Base-by-base conservation (phyloP, 2,797 vertebrate species). In the Takifugu rubripes region DNA sequence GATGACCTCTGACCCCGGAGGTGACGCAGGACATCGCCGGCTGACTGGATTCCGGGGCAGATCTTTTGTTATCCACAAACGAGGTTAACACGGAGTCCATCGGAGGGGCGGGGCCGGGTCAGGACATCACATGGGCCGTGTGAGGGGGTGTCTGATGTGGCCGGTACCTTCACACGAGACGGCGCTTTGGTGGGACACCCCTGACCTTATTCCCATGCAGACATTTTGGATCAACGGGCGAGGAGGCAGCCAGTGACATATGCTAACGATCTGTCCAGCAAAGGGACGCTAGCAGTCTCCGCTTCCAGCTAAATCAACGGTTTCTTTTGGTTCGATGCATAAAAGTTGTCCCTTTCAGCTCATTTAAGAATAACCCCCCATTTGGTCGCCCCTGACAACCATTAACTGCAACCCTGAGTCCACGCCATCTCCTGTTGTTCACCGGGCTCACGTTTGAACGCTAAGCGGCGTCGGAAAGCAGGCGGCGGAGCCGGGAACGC, bases 41-140 rank as follows among this genome's bases (percentile, higher is more conserved):
- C 59, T 66, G 74, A 67, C 58, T 65, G 61, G 57, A 66, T 70
- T 83, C 65, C 78, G 70, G 76, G 79, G 81, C 69, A 79, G 25
- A 15, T 25, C 78, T 72, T 84, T 85, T 85, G 82, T 87, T 83
- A 70, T 78, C 75, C 70, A 47, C 49, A 44, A 55, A 48, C 10
- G 46, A 59, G 69, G 74, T 72, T 79, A 83, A 74, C 56, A 47
- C 69, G 72, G 56, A 68, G 56, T 62, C 48, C 50, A 51, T 70
- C 14, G 12, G 60, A 50, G 62, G 59, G 56, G 60, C 15, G 60
- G 51, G 57, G 58, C 8, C 5, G 43, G 5, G 59, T 65, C 24
- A 53, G 46, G 45, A 17, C 1, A 66, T 40, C 73, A 67, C 69
- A 52, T 51, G 66, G 63, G 44, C 74, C 72, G 58, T 54, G 59